Conservation (phyloP, 2,113 vertebrate species). For the Bos taurus region DNA sequence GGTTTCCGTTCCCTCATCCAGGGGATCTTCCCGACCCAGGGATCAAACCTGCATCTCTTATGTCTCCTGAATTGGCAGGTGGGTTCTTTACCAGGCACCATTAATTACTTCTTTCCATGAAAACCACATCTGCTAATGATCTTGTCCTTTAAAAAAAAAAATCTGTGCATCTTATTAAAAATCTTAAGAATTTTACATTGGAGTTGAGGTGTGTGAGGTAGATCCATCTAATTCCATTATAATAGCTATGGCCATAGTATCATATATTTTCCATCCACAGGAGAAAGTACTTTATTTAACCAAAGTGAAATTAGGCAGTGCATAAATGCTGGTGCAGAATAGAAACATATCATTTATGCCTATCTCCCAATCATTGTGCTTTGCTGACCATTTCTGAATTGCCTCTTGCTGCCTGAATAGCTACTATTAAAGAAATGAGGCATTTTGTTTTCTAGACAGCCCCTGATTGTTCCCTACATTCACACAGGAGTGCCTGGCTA, state of each 20-base stretch:
- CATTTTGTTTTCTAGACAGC: constrained; percentile 57
- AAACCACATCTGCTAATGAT: neutral
- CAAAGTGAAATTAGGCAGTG: neutral
- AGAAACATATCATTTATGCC: neutral
- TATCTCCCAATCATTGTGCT: neutral
- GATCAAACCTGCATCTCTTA: neutral
- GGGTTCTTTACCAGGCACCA: neutral
- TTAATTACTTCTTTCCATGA: neutral
- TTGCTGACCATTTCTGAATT: constrained; percentile 29
- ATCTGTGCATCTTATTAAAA: neutral
- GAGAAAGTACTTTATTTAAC: constrained; percentile 18
- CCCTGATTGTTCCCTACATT: constrained; percentile 30
- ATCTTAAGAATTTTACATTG: neutral
- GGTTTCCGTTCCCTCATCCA: neutral
- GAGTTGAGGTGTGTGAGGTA: neutral
- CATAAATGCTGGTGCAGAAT: neutral
- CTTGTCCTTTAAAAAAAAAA: neutral
- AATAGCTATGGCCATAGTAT: neutral
- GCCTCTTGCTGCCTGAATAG: constrained; percentile 48
- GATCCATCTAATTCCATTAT: neutral
- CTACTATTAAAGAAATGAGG: constrained; percentile 49
- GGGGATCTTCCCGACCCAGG: neutral
- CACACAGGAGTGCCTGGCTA: neutral
- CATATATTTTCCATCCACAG: neutral
- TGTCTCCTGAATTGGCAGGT: neutral